Evolutionary conservation across 2,888 invertebrate genomes (phyloP).

Genomic region (Sthenelais limicola): DNA sequence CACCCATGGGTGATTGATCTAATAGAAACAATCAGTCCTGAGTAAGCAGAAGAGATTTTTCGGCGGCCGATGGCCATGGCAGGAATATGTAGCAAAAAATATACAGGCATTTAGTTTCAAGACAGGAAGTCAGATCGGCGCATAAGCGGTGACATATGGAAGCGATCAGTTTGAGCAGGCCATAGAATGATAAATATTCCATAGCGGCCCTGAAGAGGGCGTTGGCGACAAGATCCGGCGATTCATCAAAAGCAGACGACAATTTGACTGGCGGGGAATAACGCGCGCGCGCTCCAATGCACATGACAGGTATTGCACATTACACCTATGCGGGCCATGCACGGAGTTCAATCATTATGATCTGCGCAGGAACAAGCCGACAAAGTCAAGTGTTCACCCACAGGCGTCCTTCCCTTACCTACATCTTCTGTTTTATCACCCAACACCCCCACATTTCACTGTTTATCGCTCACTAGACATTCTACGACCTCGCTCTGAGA

Average conservation of each 20-base stretch:
- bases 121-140: slow-evolving; percentile 33
- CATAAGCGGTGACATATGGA: slow-evolving; percentile 20
- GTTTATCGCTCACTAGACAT: slow-evolving; percentile 36
- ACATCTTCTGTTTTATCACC: slow-evolving; percentile 29
- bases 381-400: background rate
- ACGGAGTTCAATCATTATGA: slow-evolving; percentile 28
- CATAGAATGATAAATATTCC: slow-evolving; percentile 30
- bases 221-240: slow-evolving; percentile 25
- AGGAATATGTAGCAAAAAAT: too few relatives aligned
- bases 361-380: slow-evolving; percentile 9
- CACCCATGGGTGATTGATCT: too few relatives aligned
- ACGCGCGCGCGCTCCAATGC: slow-evolving; percentile 23
- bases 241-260: slow-evolving; percentile 34
- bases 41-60: too few relatives aligned
- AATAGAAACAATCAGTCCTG: too few relatives aligned
- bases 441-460: slow-evolving; percentile 31
- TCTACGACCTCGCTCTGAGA: slow-evolving; percentile 30
- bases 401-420: slow-evolving; percentile 7
- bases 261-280: slow-evolving; percentile 23
- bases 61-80: too few relatives aligned
- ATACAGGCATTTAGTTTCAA: too few relatives aligned
- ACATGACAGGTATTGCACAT: slow-evolving; percentile 38
- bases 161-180: slow-evolving; percentile 26
- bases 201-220: slow-evolving; percentile 1
- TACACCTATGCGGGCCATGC: slow-evolving; percentile 15